Conservation (phyloP, 2,888 invertebrate species). For the Platypus cylindrus region DNA sequence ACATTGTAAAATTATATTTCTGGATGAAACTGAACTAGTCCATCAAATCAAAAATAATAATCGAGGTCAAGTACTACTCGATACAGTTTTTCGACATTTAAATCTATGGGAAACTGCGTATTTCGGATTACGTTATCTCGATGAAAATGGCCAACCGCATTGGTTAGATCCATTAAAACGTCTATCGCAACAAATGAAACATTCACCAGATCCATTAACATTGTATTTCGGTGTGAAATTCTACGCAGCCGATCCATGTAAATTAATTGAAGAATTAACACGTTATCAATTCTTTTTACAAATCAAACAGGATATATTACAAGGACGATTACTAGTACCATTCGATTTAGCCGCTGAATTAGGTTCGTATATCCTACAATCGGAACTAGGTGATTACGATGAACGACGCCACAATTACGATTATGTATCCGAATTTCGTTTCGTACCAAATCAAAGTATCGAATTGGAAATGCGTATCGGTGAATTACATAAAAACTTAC, state of each 20-base stretch:
- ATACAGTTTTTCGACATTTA: slow-evolving; percentile 83
- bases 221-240: slow-evolving; percentile 96
- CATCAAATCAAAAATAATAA: slow-evolving; percentile 85
- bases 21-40: slow-evolving; percentile 80
- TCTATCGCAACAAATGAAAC: slow-evolving; percentile 76
- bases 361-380: slow-evolving; percentile 87
- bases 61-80: slow-evolving; percentile 78
- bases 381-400: slow-evolving; percentile 92
- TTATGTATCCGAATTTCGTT: slow-evolving; percentile 90
- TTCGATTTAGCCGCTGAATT: slow-evolving; percentile 86
- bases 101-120: slow-evolving; percentile 93
- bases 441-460: slow-evolving; percentile 82
- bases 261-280: slow-evolving; percentile 89
- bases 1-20: slow-evolving; percentile 69
- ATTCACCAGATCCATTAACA: slow-evolving; percentile 52
- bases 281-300: slow-evolving; percentile 97
- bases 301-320: slow-evolving; percentile 90
- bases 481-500: slow-evolving; percentile 77
- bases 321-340: slow-evolving; percentile 81
- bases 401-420: slow-evolving; percentile 74
- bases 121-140: slow-evolving; percentile 88
- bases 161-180: slow-evolving; percentile 90
- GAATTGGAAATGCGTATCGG: slow-evolving; percentile 80
- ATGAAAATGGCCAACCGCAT: slow-evolving; percentile 90
- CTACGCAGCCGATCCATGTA: slow-evolving; percentile 94